Base-by-base conservation (phyloP, 30 jellyfish, hydroid and myxozoan genomes). In the Catostylus mosaicus region DNA sequence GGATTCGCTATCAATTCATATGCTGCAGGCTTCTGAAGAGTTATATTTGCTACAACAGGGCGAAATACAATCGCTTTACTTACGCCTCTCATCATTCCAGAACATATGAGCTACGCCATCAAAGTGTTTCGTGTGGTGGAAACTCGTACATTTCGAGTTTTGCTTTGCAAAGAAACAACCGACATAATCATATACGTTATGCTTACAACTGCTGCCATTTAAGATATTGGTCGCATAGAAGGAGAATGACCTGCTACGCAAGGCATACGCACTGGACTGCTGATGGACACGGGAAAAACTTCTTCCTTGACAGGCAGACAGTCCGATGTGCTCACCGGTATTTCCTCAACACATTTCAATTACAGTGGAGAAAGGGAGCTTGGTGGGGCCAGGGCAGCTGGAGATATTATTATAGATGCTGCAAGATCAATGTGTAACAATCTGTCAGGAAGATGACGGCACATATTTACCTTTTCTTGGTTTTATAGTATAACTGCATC, bases 321-420 rank as follows among this genome's bases (percentile, higher is more conserved):
- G 77, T 77, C 3, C 18, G 50, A 20, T 77, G 88, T 71, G 36
- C 45, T 16, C 24, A 32, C 22, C 37, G 88, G 45, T 77, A 77
- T 20, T 77, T 77, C 45, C 50, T 77, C 36, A 45, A 46, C 64
- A 22, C 20, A 0, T 77, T 77, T 71, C 70, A 27, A 19, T 29
- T 77, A 22, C 30, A 26, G 8, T 43, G 77, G 3, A 77, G 36
- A 30, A 46, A 30, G 22, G 51, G 69, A 0, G 11, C 52, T 10
- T 31, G 73, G 46, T 51, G 52, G 61, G 3, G 26, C 1, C 50
- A 7, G 9, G 70, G 70, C 37, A 30, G 32, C 20, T 54, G 51
- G 47, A 59, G 77, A 46, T 45, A 60, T 36, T 33, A 16, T 20
- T 77, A 60, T 31, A 67, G 88, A 30, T 77, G 88, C 70, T 77